Conservation (phyloP, 2,113 vertebrate species). For the Clinocottus analis region DNA sequence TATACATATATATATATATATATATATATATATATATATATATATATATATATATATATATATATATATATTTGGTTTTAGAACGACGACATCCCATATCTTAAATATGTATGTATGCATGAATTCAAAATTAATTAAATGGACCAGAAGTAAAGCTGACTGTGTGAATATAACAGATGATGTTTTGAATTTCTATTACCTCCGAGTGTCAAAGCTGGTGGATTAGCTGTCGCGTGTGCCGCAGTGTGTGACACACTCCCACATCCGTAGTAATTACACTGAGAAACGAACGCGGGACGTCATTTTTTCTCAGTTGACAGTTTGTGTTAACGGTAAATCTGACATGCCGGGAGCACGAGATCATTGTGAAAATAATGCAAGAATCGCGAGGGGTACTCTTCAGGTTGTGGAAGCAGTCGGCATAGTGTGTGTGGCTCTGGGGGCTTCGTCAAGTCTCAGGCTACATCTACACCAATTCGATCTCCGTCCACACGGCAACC, state of each 20-base stretch:
- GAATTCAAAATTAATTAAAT: slow-evolving; percentile 13
- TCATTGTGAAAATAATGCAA: not conserved
- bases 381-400: too few species aligned
- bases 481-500: too few species aligned
- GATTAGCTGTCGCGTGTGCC: slow-evolving; percentile 34
- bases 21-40: too few species aligned
- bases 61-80: too few species aligned
- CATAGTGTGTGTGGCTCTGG: not conserved
- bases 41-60: too few species aligned
- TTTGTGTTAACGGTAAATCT: slow-evolving; percentile 34
- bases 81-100: not conserved
- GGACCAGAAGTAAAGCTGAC: slow-evolving; percentile 15
- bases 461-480: too few species aligned
- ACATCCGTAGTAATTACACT: not conserved
- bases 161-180: slow-evolving; percentile 29
- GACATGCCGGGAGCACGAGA: not conserved
- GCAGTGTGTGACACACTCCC: slow-evolving; percentile 10
- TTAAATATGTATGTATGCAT: slow-evolving; percentile 23
- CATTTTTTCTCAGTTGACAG: slow-evolving; percentile 7
- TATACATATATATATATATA: too few species aligned
- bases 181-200: slow-evolving; percentile 42
- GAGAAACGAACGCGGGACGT: not conserved
- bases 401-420: too few species aligned
- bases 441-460: too few species aligned
- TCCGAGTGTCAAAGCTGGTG: slow-evolving; percentile 18